These are phyloP conservation scores for Drosophila aldrichi DNA, from an alignment of 2,888 invertebrate genomes.

Conservation along the genomic window DNA sequence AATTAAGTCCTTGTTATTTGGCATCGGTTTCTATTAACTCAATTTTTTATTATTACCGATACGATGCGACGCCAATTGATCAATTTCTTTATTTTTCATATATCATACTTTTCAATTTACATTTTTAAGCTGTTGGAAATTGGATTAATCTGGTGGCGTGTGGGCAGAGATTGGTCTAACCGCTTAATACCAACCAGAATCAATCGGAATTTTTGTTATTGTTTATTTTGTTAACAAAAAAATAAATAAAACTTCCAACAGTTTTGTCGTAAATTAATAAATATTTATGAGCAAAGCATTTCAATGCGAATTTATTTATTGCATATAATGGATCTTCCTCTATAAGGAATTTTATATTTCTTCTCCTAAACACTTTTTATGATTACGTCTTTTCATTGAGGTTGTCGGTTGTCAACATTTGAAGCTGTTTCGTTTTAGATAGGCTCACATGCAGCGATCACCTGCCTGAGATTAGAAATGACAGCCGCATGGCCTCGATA, in stretches of 20 bases:
- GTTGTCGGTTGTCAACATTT: slow-evolving; percentile 16
- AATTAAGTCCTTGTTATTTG: no score
- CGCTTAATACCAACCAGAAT: slow-evolving; percentile 24
- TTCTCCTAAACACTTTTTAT: no score
- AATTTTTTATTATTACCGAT: not conserved
- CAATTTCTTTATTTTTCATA: slow-evolving; percentile 19
- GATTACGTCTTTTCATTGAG: not conserved
- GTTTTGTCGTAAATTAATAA: slow-evolving; percentile 30
- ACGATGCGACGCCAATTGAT: slow-evolving; percentile 43
- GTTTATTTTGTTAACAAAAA: not conserved
- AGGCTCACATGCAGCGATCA: slow-evolving; percentile 33
- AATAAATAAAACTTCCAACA: not conserved
- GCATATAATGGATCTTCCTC: not conserved
- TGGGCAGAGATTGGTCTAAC: slow-evolving; percentile 46
- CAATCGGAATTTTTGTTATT: not conserved
- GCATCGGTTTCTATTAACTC: slow-evolving; percentile 18
- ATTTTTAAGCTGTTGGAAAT: slow-evolving; percentile 43
- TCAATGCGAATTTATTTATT: slow-evolving; percentile 19
- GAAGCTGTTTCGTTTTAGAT: slow-evolving; percentile 15
- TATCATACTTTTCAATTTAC: slow-evolving; percentile 8
- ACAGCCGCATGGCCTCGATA: slow-evolving; percentile 35
- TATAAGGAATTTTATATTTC: not conserved
- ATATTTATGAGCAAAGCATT: slow-evolving; percentile 7
- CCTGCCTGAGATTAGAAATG: slow-evolving; percentile 35
- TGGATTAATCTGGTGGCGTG: slow-evolving; percentile 65